A percentile compares a stretch with the other conserved stretches of the same genome.
Evolutionary conservation across 2,113 vertebrate genomes (phyloP).

Genomic region (Ciconia stormi): DNA sequence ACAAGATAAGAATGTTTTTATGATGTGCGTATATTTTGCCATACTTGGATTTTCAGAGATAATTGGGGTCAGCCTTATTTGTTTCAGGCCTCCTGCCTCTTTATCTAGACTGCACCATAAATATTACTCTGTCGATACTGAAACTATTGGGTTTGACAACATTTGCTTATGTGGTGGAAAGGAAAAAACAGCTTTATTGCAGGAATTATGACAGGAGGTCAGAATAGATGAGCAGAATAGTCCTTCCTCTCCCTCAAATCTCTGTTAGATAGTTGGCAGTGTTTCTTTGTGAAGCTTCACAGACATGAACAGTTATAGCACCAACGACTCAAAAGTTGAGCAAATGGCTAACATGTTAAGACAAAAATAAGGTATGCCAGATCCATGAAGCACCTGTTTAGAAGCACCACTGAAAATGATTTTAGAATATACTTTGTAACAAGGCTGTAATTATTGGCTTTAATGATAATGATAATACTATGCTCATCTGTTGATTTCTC

Average conservation of each 20-base stretch:
- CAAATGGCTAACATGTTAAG: not conserved
- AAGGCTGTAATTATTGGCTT: not conserved
- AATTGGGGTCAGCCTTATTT: not conserved
- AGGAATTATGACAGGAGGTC: not conserved
- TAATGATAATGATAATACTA: not conserved
- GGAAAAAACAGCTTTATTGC: not conserved
- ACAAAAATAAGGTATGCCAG: not conserved
- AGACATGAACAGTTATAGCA: not conserved
- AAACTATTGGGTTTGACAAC: not conserved
- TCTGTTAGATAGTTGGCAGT: not conserved
- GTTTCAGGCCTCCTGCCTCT: not conserved
- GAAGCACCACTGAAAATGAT: not conserved
- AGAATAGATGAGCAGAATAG: not conserved
- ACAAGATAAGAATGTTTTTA: constrained; percentile 16
- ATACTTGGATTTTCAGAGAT: not conserved
- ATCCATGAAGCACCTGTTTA: not conserved
- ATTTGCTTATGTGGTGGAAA: not conserved
- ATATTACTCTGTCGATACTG: not conserved
- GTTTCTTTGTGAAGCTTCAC: not conserved
- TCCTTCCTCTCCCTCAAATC: not conserved
- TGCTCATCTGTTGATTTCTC: not conserved
- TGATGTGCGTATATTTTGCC: not conserved
- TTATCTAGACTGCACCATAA: not conserved
- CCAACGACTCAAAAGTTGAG: not conserved
- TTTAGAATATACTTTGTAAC: not conserved